Evolutionary conservation across 2,113 vertebrate species (phyloP).

Genomic region (Vombatus ursinus): DNA sequence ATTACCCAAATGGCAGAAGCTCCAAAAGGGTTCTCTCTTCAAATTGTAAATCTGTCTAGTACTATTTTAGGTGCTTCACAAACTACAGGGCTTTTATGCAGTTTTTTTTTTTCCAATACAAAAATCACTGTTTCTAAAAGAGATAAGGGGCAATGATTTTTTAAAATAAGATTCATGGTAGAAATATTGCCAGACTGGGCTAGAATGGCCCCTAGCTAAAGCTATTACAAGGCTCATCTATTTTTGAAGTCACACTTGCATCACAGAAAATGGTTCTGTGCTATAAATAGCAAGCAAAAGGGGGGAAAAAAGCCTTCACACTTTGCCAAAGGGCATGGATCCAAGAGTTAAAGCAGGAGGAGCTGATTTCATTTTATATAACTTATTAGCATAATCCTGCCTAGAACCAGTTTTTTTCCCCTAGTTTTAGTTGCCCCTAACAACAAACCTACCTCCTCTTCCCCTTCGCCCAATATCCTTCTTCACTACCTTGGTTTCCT

Average conservation of each 20-base stretch:
- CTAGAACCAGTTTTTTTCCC: neutral
- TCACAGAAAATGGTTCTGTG: slow-evolving; percentile 33
- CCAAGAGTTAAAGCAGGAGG: neutral
- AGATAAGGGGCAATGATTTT: slow-evolving; percentile 32
- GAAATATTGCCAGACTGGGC: neutral
- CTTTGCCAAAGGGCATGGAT: slow-evolving; percentile 44
- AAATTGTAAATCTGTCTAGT: slow-evolving; percentile 20
- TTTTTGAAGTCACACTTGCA: slow-evolving; percentile 31
- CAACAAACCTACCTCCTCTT: neutral
- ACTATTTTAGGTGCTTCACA: slow-evolving; percentile 28
- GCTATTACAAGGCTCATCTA: neutral
- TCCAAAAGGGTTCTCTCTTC: slow-evolving; percentile 7
- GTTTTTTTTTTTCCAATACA: slow-evolving; percentile 49
- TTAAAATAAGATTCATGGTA: slow-evolving; percentile 17
- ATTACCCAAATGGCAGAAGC: neutral
- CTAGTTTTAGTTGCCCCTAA: neutral
- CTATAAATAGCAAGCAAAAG: slow-evolving; percentile 41
- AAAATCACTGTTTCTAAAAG: slow-evolving; percentile 32
- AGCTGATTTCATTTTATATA: neutral
- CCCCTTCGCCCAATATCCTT: neutral
- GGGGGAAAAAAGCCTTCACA: slow-evolving; percentile 12
- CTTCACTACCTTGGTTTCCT: neutral
- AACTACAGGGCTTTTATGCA: slow-evolving; percentile 23
- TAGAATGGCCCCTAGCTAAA: neutral
- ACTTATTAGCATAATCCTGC: neutral